Evolutionary conservation across 1,140 invertebrate species (phyloP).

Genomic region (Micrasema minimum): DNA sequence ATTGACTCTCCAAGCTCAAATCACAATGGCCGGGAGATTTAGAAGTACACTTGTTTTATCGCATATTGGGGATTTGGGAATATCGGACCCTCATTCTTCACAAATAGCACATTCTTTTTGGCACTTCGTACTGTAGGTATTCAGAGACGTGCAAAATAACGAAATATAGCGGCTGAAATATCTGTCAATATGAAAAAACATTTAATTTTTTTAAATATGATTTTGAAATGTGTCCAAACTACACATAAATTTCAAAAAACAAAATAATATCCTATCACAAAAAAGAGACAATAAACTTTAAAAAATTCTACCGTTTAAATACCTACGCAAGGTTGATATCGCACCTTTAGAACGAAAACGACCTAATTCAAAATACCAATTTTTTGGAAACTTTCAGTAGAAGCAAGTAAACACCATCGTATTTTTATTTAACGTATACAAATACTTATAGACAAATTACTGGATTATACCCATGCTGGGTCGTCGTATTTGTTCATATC

Average conservation of each 20-base stretch:
- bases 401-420: too few relatives aligned
- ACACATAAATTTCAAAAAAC: not conserved
- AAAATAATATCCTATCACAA: not conserved
- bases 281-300: not conserved
- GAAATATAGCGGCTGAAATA: not conserved
- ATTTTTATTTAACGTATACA: too few relatives aligned
- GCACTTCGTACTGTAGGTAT: constrained; percentile 41
- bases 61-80: constrained; percentile 51
- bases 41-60: constrained; percentile 53
- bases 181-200: not conserved
- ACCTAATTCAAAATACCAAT: too few relatives aligned
- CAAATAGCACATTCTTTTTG: constrained; percentile 48
- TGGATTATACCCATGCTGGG: too few relatives aligned
- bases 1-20: too few relatives aligned
- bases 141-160: constrained; percentile 8
- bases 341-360: too few relatives aligned
- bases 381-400: too few relatives aligned
- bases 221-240: not conserved
- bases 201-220: not conserved
- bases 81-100: constrained; percentile 30
- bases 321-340: too few relatives aligned
- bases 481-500: too few relatives aligned
- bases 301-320: not conserved
- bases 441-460: too few relatives aligned
- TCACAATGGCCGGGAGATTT: too few relatives aligned